phyloP scores from a whole-genome alignment of 92 coral and sea anemone genomes.

The Plumapathes pennacea region DNA sequence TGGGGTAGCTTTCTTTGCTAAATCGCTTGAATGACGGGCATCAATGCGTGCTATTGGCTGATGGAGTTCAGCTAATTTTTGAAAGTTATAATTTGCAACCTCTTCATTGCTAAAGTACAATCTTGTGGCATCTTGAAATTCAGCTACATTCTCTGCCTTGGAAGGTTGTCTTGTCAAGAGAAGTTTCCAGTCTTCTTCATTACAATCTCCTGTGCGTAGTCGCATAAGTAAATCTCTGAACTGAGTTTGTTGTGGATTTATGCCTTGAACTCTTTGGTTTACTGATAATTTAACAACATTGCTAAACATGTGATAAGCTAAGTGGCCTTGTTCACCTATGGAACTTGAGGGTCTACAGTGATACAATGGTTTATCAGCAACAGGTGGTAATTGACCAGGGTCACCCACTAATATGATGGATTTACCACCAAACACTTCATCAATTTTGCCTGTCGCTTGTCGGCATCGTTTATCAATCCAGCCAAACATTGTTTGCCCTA shows the following conservation, averaged over 20 bases:
- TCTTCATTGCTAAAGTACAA: conserved; percentile 32
- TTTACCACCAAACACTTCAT: conserved; percentile 49
- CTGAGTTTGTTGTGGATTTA: conserved; percentile 33
- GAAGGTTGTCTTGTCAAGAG: conserved; percentile 31
- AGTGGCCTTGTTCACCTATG: conserved; percentile 36
- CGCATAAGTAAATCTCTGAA: conserved; percentile 24
- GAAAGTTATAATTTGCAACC: conserved; percentile 36
- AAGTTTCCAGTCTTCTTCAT: conserved; percentile 38
- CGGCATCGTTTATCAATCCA: conserved; percentile 46
- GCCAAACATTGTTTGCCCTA: conserved; percentile 50
- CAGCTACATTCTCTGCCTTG: conserved; percentile 24
- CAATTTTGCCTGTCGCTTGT: conserved; percentile 45
- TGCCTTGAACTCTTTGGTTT: conserved; percentile 43
- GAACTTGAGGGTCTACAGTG: conserved; percentile 31
- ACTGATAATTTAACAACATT: conserved; percentile 35
- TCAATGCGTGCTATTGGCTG: conserved; percentile 33
- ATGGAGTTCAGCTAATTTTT: conserved; percentile 16
- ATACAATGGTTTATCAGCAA: conserved; percentile 38
- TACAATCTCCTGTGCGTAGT: conserved; percentile 28
- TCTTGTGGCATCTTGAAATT: conserved; percentile 34
- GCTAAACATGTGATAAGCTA: conserved; percentile 44
- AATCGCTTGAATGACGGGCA: conserved; percentile 30
- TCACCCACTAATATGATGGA: conserved; percentile 42
- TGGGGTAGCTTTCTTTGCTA: conserved; percentile 36
- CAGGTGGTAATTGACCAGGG: conserved; percentile 51